Evolutionary conservation across 2,113 vertebrate genomes (phyloP).

Genomic region (Lota lota): DNA sequence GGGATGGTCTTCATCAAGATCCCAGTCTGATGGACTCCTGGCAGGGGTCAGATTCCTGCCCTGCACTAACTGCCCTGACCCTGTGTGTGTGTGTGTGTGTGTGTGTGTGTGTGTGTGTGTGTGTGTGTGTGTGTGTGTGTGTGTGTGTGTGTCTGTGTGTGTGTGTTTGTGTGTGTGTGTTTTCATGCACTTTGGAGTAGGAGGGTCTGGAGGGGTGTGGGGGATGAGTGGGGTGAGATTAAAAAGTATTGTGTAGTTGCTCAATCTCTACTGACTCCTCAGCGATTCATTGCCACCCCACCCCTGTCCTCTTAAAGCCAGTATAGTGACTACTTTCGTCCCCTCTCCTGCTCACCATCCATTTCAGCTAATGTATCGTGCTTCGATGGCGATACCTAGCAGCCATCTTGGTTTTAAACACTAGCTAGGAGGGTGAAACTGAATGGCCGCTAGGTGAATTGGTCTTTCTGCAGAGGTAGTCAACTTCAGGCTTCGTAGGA

Average conservation of each 20-base stretch:
- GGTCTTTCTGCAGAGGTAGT: no score
- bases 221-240: no score
- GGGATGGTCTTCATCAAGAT: slow-evolving; percentile 62
- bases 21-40: slow-evolving; percentile 26
- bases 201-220: no score
- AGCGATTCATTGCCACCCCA: slow-evolving; percentile 53
- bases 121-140: slow-evolving; percentile 21
- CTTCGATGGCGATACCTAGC: no score
- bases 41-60: slow-evolving; percentile 22
- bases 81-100: slow-evolving; percentile 10
- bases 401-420: no score
- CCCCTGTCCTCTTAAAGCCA: not conserved
- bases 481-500: no score
- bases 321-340: slow-evolving; percentile 50
- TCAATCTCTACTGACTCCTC: slow-evolving; percentile 54
- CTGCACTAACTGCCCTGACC: slow-evolving; percentile 21
- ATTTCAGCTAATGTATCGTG: slow-evolving; percentile 61
- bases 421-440: no score
- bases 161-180: no score
- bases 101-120: slow-evolving; percentile 5
- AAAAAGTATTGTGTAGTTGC: not conserved
- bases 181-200: no score
- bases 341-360: slow-evolving; percentile 44
- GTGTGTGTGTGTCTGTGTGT: slow-evolving; percentile 16
- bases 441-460: no score